Conservation (phyloP, 2,797 vertebrate genomes). For the Mionectes olivaceus region DNA sequence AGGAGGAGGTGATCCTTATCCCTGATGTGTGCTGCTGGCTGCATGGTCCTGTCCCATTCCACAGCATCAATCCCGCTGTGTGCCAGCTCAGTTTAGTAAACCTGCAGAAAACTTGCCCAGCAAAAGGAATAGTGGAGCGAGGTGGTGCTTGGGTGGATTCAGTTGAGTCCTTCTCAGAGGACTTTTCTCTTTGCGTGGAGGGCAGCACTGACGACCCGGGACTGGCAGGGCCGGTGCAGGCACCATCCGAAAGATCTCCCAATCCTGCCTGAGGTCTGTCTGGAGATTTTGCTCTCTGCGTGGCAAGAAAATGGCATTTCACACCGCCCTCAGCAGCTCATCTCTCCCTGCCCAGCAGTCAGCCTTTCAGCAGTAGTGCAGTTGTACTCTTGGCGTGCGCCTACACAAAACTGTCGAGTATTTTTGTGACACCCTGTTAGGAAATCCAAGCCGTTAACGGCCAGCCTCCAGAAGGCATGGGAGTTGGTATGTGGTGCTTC, state of each 20-base stretch:
- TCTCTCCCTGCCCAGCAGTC: not conserved
- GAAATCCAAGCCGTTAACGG: not conserved
- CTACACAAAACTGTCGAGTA: not conserved
- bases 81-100: not conserved
- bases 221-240: rapidly evolving
- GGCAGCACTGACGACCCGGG: not conserved
- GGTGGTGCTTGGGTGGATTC: not conserved
- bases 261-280: not conserved
- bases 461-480: not conserved
- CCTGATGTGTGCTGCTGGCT: rapidly evolving
- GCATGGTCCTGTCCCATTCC: not conserved
- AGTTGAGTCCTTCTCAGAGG: not conserved
- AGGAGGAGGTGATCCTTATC: not conserved
- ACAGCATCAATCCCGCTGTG: not conserved
- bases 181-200: not conserved
- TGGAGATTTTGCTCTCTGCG: not conserved
- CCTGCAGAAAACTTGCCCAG: not conserved
- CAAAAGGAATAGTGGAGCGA: not conserved
- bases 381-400: rapidly evolving
- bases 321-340: not conserved
- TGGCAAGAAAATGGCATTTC: not conserved
- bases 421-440: not conserved
- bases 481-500: not conserved
- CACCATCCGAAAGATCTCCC: rapidly evolving
- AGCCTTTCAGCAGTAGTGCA: not conserved